Evolutionary conservation across 2,113 vertebrate genomes (phyloP), one percentile per base, ranked within the genome.

Genomic region (Pavo muticus): DNA sequence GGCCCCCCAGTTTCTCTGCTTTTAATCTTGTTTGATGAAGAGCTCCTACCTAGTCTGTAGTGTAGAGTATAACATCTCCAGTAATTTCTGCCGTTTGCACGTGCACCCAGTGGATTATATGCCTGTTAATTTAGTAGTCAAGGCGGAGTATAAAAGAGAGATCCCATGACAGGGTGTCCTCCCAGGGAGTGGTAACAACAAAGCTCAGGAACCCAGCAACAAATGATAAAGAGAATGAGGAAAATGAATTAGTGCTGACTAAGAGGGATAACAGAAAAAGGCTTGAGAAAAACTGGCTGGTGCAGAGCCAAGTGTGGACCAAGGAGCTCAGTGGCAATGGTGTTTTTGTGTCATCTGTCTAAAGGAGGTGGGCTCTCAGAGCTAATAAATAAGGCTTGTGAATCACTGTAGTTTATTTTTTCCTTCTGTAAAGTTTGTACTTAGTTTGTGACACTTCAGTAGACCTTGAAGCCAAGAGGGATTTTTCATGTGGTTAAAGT

Each of bases 401-500:
- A 88, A 93, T 88, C 78, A 69, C 67, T 72, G 40, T 69, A 40
- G 75, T 57, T 91, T 75, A 42, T 88, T 83, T 90, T 82, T 92
- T 42, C 64, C 30, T 75, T 88, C 84, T 91, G n/a, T 64, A 54
- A 92, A 78, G n/a, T 24, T 78, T 84, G 15, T 84, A 37, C 47
- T 91, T 87, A 71, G 54, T 67, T 80, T 76, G 76, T 89, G 90
- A 85, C 71, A 87, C 89, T 85, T 56, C 42, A 85, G 60, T 27
- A 85, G 59, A 65, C 42, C 37, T 75, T 91, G 78, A 91, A 94
- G 71, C 85, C 64, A 85, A 60, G 78, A 90, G 50, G 44, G 68
- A 77, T 35, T 90, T 93, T 77, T 91, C 56, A 47, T 70, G 71
- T 72, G 82, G 84, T 87, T 91, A 78, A 72, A 95, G 56, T 54